A percentile compares a stretch with the other conserved stretches of the same genome.
phyloP scores from a whole-genome alignment of 92 coral and sea anemone species.

The Bergia puertoricense region DNA sequence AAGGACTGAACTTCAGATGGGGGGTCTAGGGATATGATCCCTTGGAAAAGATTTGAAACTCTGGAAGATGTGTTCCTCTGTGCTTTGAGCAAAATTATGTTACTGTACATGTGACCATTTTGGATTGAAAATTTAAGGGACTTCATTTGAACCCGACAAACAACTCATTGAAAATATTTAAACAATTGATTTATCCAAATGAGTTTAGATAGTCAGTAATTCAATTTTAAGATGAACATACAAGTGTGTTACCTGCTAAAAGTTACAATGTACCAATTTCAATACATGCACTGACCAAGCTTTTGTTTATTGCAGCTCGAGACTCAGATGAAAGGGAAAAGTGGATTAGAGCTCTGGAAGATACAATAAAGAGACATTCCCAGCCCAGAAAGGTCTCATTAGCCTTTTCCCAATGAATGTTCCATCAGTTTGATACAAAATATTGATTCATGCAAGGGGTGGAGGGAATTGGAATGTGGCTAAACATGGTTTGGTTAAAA shows the following conservation, averaged over 20 bases:
- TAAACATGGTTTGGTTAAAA: not conserved
- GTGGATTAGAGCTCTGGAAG: conserved; percentile 92
- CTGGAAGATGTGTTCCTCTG: too few species aligned
- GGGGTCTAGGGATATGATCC: too few species aligned
- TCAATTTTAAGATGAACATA: too few species aligned
- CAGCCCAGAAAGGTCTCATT: conserved; percentile 71
- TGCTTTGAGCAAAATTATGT: too few species aligned
- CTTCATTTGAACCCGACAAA: too few species aligned
- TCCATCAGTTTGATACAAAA: not conserved
- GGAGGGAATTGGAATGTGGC: not conserved
- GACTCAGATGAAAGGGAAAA: conserved; percentile 96
- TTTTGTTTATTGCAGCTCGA: conserved; percentile 64
- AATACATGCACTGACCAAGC: not conserved
- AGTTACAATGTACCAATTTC: too few species aligned
- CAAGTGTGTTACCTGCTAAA: not conserved
- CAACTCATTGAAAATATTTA: too few species aligned
- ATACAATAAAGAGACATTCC: conserved; percentile 94
- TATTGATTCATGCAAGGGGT: not conserved
- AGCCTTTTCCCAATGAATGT: not conserved
- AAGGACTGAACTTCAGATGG: too few species aligned
- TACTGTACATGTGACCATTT: too few species aligned
- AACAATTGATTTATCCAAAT: not conserved
- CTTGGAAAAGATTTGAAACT: too few species aligned
- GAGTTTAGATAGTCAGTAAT: not conserved
- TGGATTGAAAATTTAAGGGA: too few species aligned